Base-by-base conservation (phyloP, 1,140 invertebrate genomes). In the Battus philenor region DNA sequence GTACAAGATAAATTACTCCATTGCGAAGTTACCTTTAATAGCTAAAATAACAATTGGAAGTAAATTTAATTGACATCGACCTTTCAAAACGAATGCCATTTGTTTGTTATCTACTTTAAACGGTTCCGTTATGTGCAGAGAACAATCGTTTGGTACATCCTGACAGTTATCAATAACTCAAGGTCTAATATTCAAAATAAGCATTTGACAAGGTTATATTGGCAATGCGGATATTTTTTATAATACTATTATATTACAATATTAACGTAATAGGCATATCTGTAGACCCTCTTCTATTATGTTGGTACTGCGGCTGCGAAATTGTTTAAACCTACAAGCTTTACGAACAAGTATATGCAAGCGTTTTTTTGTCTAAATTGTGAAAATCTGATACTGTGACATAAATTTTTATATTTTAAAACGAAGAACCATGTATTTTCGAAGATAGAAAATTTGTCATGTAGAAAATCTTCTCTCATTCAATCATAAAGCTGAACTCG, bases 81-180 rank as follows among this genome's bases (percentile, higher is more conserved):
- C 50, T 51, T 56, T 51, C 39, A 44, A 47, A 51, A 13, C 11
- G n/a, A 24, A 29, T 27, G 38, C 38, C 15, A 41, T 41, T 41
- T 41, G 38, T 29, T 41, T 39, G 20, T 39, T 41, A 29, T 41
- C 38, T 41, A 26, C 38, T 41, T 10, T 41, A 41, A 29, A 41
- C 38, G 38, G 38, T 29, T 41, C 24, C 38, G 38, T 27, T 41
- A 27, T 29, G 29, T 26, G 13, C 24, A 16, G 29, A 39, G 59
- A 67, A 69, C 67, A 71, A 75, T 69, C 49, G 61, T 59, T 55
- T 38, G 44, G 58, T 56, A 72, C 63, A 78, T 74, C 69, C 64
- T 71, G 68, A 73, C 68, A 65, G 47, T 68, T 59, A 65, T 73
- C 69, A 53, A 74, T 68, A 52, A 47, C 54, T 62, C 70, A 78